Conservation (phyloP, 2,113 vertebrate genomes). For the Noturus placidus region DNA sequence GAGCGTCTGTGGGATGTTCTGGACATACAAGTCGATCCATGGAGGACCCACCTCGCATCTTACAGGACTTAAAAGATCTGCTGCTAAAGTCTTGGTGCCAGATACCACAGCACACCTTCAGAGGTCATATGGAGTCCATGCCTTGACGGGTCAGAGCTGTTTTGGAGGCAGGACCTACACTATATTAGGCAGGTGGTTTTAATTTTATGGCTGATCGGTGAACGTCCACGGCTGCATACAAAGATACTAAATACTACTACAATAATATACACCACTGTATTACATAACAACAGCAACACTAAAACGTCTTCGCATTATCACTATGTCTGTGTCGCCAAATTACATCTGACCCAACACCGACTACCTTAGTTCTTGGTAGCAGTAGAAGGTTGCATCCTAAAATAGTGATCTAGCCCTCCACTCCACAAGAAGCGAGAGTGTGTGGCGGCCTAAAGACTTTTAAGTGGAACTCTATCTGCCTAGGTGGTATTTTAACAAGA, state of each 20-base stretch:
- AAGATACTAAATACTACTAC: background rate
- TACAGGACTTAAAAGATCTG: no score
- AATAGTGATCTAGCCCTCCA: background rate
- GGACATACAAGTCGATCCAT: no score
- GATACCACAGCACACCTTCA: no score
- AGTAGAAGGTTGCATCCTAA: background rate
- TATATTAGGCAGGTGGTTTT: no score
- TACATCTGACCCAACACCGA: background rate
- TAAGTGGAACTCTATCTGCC: background rate
- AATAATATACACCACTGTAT: background rate
- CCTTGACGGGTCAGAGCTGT: no score
- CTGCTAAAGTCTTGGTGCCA: no score
- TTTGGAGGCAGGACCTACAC: no score
- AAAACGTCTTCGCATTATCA: background rate
- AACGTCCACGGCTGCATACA: background rate
- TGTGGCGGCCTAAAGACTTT: background rate
- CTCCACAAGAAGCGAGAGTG: background rate
- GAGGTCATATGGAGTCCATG: no score
- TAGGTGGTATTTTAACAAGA: conserved; percentile 12
- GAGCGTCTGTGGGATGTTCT: no score
- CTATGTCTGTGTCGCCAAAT: background rate
- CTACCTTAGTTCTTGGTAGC: background rate
- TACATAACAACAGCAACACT: background rate
- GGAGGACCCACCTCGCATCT: no score
- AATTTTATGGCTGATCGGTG: no score